Conservation (phyloP, 2,797 vertebrate genomes). For the Arctocebus calabarensis region DNA sequence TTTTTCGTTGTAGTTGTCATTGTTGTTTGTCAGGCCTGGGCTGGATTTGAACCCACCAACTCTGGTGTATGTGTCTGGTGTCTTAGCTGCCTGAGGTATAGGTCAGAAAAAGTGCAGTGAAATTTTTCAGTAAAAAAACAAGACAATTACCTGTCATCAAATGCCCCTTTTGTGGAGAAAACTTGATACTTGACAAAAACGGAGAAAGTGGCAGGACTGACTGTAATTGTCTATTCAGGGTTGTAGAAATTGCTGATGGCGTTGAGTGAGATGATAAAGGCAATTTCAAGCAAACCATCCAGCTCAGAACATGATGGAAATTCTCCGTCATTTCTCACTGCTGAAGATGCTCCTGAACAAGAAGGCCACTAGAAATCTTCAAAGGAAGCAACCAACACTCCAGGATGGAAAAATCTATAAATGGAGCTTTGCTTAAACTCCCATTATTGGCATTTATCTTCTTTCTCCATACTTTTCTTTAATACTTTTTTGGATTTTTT, state of each 20-base stretch:
- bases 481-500: neutral
- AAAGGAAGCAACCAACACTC: neutral
- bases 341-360: neutral
- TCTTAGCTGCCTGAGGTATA: too few species aligned
- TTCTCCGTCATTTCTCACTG: neutral
- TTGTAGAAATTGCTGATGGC: neutral
- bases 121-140: constrained; percentile 39
- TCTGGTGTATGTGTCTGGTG: too few species aligned
- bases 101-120: neutral
- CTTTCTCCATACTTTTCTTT: neutral
- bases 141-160: constrained; percentile 13
- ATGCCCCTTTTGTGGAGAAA: constrained; percentile 44
- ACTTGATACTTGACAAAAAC: constrained; percentile 28
- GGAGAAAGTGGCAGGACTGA: neutral
- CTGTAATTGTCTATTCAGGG: neutral
- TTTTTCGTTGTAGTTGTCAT: too few species aligned
- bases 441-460: neutral
- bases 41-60: too few species aligned
- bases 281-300: constrained; percentile 34
- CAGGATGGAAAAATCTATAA: neutral
- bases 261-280: neutral
- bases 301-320: constrained; percentile 11
- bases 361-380: neutral
- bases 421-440: constrained; percentile 9
- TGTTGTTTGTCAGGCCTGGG: too few species aligned